Percentiles rank a stretch among this genome's conserved stretches.
These are phyloP conservation scores for Chlorodrepanis virens DNA, from an alignment of 2,113 vertebrate genomes.

Conservation along the genomic window DNA sequence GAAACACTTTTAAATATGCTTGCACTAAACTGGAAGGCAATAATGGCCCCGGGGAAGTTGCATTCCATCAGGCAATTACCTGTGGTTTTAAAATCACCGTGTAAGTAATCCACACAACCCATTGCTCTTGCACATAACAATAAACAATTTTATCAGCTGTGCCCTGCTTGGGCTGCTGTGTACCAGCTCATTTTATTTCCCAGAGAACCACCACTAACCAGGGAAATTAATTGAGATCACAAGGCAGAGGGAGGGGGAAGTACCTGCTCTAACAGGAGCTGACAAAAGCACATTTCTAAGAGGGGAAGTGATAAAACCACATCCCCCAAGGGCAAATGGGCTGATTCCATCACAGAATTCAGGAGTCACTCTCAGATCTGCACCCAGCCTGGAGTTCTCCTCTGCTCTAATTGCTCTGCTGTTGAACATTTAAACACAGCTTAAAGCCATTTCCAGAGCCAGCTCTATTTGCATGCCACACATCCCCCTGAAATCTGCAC, in stretches of 20 bases:
- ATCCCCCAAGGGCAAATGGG: neutral
- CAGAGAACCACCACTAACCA: neutral
- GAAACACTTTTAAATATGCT: neutral
- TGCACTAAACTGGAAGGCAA: neutral
- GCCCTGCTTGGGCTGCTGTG: neutral
- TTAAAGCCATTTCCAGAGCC: neutral
- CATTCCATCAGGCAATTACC: conserved; percentile 16
- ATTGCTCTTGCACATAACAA: neutral
- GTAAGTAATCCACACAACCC: neutral
- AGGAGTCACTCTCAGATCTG: neutral
- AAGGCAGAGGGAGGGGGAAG: neutral
- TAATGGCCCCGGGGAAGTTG: neutral
- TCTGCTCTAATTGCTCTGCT: neutral
- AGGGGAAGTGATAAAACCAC: neutral
- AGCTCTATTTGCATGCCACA: neutral
- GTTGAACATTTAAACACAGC: neutral
- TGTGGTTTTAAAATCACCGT: neutral
- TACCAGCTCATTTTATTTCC: neutral
- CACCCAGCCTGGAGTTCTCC: neutral
- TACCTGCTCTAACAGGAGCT: neutral
- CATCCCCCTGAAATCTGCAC: neutral
- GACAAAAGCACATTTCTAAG: conserved; percentile 8
- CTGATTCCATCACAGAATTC: neutral
- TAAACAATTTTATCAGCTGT: conserved; percentile 2
- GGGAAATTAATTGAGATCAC: conserved; percentile 36